A percentile compares a stretch with the other conserved stretches of the same genome.
These are phyloP conservation scores for Darevskia mixta DNA, from an alignment of 2,797 vertebrate species.

Conservation along the genomic window DNA sequence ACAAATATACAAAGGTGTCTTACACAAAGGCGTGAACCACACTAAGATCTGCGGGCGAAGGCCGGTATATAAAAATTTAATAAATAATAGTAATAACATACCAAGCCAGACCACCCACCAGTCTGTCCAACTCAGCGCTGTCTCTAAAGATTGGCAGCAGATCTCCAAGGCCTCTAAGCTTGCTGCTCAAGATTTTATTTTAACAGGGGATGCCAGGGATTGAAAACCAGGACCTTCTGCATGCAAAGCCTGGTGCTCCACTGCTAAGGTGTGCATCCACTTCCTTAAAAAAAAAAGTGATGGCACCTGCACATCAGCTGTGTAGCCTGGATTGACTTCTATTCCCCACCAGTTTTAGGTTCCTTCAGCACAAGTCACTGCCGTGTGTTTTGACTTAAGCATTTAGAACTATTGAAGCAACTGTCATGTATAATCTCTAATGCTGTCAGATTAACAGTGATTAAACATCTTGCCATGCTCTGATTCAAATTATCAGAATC, in stretches of 20 bases:
- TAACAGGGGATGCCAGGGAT: background rate
- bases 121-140: background rate
- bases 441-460: background rate
- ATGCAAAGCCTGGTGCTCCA: background rate
- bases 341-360: background rate
- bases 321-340: background rate
- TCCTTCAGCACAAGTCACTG: background rate
- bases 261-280: too few relatives aligned
- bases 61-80: too few relatives aligned
- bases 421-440: background rate
- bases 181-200: background rate
- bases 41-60: too few relatives aligned
- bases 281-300: background rate
- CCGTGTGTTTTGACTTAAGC: background rate
- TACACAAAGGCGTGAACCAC: too few relatives aligned
- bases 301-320: background rate
- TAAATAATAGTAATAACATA: too few relatives aligned
- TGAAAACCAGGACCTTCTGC: background rate
- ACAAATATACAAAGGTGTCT: background rate
- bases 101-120: background rate
- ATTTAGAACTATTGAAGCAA: background rate
- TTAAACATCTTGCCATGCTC: constrained; percentile 1
- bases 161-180: background rate
- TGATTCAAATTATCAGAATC: constrained; percentile 20
- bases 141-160: background rate